These are phyloP conservation scores for Mionectes macconnelli DNA, from an alignment of 2,113 vertebrate species.

Conservation along the genomic window DNA sequence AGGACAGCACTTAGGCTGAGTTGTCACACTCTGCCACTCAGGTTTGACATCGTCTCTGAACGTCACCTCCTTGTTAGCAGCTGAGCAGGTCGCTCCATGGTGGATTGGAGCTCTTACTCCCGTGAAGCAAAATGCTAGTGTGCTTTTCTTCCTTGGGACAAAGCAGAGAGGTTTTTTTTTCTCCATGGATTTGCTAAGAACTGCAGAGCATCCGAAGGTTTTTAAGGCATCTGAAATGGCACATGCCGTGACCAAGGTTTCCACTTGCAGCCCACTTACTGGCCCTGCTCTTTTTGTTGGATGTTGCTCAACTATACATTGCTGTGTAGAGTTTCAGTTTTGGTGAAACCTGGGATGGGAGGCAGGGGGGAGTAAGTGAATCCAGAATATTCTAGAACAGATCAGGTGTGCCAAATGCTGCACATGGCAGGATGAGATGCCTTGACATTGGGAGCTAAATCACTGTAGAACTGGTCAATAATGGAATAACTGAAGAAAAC, in stretches of 20 bases:
- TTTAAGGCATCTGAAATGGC: not conserved
- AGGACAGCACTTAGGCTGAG: not conserved
- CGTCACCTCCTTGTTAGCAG: not conserved
- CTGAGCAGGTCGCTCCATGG: fast-evolving
- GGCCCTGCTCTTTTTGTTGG: not conserved
- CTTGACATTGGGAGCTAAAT: not conserved
- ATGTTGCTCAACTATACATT: not conserved
- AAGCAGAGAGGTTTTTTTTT: not conserved
- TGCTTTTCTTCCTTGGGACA: not conserved
- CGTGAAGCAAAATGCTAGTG: not conserved
- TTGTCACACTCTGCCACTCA: not conserved
- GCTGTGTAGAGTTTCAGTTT: not conserved
- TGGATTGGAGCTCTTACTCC: not conserved
- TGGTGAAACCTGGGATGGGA: not conserved
- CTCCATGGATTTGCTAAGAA: not conserved
- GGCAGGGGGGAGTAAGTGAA: fast-evolving
- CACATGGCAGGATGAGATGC: not conserved
- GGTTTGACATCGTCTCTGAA: not conserved
- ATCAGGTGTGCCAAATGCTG: not conserved
- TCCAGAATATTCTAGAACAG: not conserved
- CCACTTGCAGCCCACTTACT: not conserved
- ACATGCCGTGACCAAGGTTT: not conserved
- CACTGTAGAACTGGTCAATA: not conserved
- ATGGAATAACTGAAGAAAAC: not conserved
- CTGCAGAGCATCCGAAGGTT: not conserved